phyloP scores from a whole-genome alignment of 2,888 invertebrate species.

The Amaurobius ferox region DNA sequence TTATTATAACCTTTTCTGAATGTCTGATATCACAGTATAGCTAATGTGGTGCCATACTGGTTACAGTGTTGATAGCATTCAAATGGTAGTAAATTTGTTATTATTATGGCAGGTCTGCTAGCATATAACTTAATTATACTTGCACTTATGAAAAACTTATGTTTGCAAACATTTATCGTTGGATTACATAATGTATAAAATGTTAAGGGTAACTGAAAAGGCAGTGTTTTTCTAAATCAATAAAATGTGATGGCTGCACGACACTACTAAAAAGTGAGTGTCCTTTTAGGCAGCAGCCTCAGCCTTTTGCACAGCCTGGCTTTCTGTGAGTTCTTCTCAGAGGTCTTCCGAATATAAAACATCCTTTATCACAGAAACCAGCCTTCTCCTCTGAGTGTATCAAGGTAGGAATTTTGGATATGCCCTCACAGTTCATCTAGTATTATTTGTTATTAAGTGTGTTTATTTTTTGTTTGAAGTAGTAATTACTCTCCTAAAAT shows the following conservation, averaged over 20 bases:
- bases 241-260: conserved; percentile 61
- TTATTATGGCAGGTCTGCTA: too few species aligned
- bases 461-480: too few species aligned
- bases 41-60: too few species aligned
- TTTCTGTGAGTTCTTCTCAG: conserved; percentile 65
- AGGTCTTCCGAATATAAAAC: conserved; percentile 54
- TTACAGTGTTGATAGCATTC: too few species aligned
- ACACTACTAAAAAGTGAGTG: conserved; percentile 68
- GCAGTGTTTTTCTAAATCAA: conserved; percentile 50
- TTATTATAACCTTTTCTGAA: too few species aligned
- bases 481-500: too few species aligned
- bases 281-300: conserved; percentile 68
- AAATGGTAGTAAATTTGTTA: too few species aligned
- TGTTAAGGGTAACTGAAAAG: conserved; percentile 12
- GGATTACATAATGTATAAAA: too few species aligned
- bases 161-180: too few species aligned
- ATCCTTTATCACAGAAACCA: conserved; percentile 67
- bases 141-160: too few species aligned
- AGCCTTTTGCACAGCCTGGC: conserved; percentile 63
- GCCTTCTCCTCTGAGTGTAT: conserved; percentile 22
- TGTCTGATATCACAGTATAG: too few species aligned
- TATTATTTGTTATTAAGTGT: not conserved
- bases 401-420: conserved; percentile 63
- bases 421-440: conserved; percentile 46
- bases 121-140: too few species aligned